Evolutionary conservation across 2,888 invertebrate species (phyloP).

Genomic region (Stenotaenia linearis): DNA sequence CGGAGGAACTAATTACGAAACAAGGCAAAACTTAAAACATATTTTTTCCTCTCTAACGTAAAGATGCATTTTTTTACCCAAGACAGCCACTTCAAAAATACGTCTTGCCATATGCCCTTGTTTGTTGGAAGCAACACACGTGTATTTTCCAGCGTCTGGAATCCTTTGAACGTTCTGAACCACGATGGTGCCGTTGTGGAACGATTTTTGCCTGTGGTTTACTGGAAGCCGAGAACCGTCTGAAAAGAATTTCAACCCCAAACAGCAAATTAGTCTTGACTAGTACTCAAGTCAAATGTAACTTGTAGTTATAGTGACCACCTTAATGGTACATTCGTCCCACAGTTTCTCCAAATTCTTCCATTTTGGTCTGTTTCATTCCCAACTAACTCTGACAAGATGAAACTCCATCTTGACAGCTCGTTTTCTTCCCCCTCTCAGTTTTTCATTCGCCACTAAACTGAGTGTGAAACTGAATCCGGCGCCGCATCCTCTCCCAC

Average conservation of each 20-base stretch:
- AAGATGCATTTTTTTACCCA: neutral
- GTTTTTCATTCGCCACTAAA: constrained; percentile 21
- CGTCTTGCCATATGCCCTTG: constrained; percentile 29
- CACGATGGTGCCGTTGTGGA: constrained; percentile 34
- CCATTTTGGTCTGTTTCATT: neutral
- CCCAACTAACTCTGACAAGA: constrained; percentile 10
- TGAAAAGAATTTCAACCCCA: neutral
- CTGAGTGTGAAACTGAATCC: constrained; percentile 24
- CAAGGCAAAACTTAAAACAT: neutral
- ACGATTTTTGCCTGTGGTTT: constrained; percentile 34
- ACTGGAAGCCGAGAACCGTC: constrained; percentile 31
- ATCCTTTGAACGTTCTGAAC: constrained; percentile 32
- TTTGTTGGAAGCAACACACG: constrained; percentile 33
- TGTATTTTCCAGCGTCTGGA: constrained; percentile 33
- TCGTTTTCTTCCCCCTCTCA: neutral
- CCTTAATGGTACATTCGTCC: neutral
- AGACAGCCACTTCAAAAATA: constrained; percentile 21
- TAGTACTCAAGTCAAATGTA: neutral
- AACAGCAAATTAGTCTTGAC: neutral
- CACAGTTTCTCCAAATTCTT: neutral
- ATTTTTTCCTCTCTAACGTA: no score
- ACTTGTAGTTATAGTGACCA: neutral
- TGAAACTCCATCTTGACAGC: constrained; percentile 6
- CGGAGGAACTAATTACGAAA: constrained; percentile 36
- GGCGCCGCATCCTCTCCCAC: neutral